Evolutionary conservation across 2,797 vertebrate genomes (phyloP).

Genomic region (Mareca strepera): DNA sequence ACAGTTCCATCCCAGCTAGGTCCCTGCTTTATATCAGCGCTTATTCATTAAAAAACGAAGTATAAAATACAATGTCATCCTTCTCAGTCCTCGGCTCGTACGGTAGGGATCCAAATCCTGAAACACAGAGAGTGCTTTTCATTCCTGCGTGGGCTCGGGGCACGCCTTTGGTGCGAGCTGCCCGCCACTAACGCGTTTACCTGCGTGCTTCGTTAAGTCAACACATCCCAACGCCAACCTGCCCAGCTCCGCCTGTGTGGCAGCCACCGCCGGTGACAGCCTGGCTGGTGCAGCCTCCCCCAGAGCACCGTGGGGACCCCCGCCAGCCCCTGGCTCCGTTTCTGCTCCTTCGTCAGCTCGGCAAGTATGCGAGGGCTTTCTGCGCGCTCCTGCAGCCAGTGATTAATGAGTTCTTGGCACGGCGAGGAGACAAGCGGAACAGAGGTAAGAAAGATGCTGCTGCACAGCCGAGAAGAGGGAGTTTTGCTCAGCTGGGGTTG

Average conservation of each 20-base stretch:
- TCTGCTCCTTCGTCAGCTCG: neutral
- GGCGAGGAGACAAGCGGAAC: neutral
- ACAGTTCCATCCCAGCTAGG: constrained; percentile 26
- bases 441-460: neutral
- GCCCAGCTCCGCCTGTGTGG: fast-evolving
- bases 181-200: neutral
- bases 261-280: neutral
- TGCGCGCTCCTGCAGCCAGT: neutral
- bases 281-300: neutral
- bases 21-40: constrained; percentile 27
- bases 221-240: neutral
- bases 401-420: neutral
- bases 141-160: neutral
- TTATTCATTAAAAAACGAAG: neutral
- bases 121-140: neutral
- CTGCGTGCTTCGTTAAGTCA: fast-evolving
- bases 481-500: neutral
- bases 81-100: neutral
- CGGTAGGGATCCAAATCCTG: neutral
- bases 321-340: fast-evolving
- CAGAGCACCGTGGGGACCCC: neutral
- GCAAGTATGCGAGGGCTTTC: neutral
- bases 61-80: neutral
- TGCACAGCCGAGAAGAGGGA: neutral
- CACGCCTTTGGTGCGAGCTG: fast-evolving